Percentiles rank a stretch among this genome's conserved stretches.
Evolutionary conservation across 1,140 invertebrate species (phyloP).

Genomic region (Ceratosolen fusciceps): DNA sequence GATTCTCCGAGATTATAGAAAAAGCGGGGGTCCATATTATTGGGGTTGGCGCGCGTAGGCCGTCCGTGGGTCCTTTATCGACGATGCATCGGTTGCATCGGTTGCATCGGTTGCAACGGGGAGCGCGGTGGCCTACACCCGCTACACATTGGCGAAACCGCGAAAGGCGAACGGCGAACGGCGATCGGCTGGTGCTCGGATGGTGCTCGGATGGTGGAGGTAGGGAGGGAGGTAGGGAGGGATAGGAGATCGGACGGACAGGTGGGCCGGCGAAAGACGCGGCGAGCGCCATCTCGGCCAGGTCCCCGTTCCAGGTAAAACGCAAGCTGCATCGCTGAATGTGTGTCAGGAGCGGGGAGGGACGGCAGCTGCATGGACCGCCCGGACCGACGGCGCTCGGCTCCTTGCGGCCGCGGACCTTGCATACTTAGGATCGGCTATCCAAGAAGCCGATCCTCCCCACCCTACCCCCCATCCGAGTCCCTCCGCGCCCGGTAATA

Average conservation of each 20-base stretch:
- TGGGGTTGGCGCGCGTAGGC: no score
- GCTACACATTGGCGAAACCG: neutral
- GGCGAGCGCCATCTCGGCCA: constrained; percentile 28
- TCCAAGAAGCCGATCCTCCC: no score
- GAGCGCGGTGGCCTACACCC: no score
- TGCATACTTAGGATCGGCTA: no score
- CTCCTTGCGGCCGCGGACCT: neutral
- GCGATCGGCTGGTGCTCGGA: neutral
- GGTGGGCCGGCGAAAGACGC: neutral
- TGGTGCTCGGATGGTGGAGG: neutral
- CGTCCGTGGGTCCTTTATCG: no score
- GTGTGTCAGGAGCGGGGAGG: neutral
- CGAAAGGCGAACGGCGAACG: neutral
- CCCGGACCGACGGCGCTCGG: neutral
- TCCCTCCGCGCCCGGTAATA: no score
- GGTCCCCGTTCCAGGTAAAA: constrained; percentile 26
- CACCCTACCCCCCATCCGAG: no score
- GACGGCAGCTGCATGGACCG: constrained; percentile 30
- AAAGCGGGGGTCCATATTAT: no score
- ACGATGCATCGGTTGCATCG: no score
- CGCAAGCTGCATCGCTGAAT: neutral
- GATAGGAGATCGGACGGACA: neutral
- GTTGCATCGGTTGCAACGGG: no score
- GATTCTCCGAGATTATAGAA: no score
- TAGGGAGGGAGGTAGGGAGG: neutral